A percentile compares a stretch with the other conserved stretches of the same genome.
These are phyloP conservation scores for Chiloscyllium plagiosum DNA, from an alignment of 2,113 vertebrate genomes.

Conservation along the genomic window DNA sequence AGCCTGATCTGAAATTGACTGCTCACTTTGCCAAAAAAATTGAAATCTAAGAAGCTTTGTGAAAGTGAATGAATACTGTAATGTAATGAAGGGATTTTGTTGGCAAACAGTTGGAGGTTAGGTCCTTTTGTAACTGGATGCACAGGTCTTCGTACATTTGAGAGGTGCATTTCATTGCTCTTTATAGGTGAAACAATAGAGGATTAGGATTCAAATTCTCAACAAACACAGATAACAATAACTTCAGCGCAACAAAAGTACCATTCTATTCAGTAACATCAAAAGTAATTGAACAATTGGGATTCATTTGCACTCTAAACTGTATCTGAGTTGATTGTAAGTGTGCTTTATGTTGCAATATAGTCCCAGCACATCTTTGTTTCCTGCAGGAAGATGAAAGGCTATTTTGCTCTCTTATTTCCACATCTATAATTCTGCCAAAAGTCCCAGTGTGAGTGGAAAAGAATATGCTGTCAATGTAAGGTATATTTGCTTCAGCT, in stretches of 20 bases:
- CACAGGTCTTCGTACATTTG: background rate
- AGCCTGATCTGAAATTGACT: background rate
- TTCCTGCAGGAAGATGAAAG: slow-evolving; percentile 3
- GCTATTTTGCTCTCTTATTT: background rate
- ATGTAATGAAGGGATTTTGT: background rate
- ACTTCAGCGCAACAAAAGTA: slow-evolving; percentile 3
- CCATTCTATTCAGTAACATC: background rate
- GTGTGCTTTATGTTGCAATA: background rate
- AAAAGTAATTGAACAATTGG: slow-evolving; percentile 11
- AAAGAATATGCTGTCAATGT: background rate
- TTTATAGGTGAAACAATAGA: background rate
- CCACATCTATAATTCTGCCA: background rate
- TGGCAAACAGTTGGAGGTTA: background rate
- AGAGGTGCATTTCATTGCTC: background rate
- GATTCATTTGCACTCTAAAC: slow-evolving; percentile 2
- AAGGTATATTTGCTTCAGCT: background rate
- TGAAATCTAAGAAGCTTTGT: background rate
- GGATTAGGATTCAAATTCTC: background rate
- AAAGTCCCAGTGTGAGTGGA: background rate
- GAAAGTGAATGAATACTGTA: background rate
- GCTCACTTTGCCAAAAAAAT: background rate
- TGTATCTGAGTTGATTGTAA: slow-evolving; percentile 25
- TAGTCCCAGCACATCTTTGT: background rate
- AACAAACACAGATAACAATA: slow-evolving; percentile 12
- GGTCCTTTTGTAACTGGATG: slow-evolving; percentile 9